phyloP scores from a whole-genome alignment of 2,113 vertebrate genomes.

The Perca flavescens region DNA sequence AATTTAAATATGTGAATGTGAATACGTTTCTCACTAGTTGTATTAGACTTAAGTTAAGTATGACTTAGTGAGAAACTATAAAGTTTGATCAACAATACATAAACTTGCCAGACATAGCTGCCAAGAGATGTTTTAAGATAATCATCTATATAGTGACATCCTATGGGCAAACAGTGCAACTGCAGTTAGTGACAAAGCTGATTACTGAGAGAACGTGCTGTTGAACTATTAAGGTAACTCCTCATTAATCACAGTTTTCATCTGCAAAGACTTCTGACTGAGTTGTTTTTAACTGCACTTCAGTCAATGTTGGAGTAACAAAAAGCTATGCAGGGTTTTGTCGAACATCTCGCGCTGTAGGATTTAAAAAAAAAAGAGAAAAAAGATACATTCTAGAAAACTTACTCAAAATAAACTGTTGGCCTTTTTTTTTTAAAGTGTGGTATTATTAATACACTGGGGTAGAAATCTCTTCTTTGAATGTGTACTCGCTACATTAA shows the following conservation, averaged over 20 bases:
- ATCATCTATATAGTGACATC: constrained; percentile 72
- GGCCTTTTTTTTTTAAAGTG: not conserved
- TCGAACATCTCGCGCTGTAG: not conserved
- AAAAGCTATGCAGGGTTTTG: not conserved
- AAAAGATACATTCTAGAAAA: not conserved
- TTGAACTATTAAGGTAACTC: not conserved
- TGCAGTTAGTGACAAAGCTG: constrained; percentile 45
- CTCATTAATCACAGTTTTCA: not conserved
- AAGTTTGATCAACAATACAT: constrained; percentile 1
- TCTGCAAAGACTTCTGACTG: not conserved
- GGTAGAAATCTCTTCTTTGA: constrained; percentile 30
- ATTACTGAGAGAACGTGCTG: not conserved
- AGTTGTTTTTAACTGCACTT: not conserved
- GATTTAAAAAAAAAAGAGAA: not conserved
- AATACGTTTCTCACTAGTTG: not conserved
- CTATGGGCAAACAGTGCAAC: constrained; percentile 69
- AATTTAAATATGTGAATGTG: not conserved
- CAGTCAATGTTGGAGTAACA: not conserved
- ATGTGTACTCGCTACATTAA: not conserved
- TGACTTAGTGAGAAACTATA: not conserved
- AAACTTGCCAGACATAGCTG: not conserved
- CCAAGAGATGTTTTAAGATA: constrained; percentile 31
- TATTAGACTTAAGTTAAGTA: not conserved
- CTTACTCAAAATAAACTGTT: not conserved
- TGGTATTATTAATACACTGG: not conserved